These are phyloP conservation scores for Plutella xylostella DNA, from an alignment of 2,888 invertebrate species.

Conservation along the genomic window DNA sequence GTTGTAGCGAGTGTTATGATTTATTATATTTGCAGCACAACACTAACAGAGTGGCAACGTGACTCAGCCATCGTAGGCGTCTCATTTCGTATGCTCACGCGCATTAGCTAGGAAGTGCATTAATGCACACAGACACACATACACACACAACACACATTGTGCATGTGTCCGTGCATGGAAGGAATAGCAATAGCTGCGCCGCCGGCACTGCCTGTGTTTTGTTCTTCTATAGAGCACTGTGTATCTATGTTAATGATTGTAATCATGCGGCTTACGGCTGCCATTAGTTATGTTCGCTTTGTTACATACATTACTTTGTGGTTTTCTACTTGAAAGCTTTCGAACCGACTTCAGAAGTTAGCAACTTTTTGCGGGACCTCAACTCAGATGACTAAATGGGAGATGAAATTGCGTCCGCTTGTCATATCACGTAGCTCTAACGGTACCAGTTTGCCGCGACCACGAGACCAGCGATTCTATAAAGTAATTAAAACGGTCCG, in stretches of 20 bases:
- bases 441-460: constrained; percentile 52
- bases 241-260: neutral
- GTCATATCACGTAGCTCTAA: constrained; percentile 58
- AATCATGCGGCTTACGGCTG: neutral
- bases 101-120: constrained; percentile 52
- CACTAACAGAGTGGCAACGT: constrained; percentile 22
- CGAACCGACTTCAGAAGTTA: no score
- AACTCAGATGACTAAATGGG: no score
- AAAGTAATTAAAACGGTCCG: constrained; percentile 65
- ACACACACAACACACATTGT: no score
- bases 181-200: constrained; percentile 3
- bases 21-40: no score
- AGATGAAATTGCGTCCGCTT: constrained; percentile 35
- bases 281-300: constrained; percentile 1
- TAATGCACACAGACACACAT: constrained; percentile 13
- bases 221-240: neutral
- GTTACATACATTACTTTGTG: neutral
- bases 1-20: no score
- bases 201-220: no score
- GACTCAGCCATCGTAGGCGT: constrained; percentile 47
- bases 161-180: no score
- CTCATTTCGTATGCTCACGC: constrained; percentile 47
- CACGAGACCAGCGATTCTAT: constrained; percentile 36
- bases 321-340: no score
- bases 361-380: no score